These are phyloP conservation scores for Erpornis zantholeuca DNA, from an alignment of 2,113 vertebrate genomes.

Conservation along the genomic window DNA sequence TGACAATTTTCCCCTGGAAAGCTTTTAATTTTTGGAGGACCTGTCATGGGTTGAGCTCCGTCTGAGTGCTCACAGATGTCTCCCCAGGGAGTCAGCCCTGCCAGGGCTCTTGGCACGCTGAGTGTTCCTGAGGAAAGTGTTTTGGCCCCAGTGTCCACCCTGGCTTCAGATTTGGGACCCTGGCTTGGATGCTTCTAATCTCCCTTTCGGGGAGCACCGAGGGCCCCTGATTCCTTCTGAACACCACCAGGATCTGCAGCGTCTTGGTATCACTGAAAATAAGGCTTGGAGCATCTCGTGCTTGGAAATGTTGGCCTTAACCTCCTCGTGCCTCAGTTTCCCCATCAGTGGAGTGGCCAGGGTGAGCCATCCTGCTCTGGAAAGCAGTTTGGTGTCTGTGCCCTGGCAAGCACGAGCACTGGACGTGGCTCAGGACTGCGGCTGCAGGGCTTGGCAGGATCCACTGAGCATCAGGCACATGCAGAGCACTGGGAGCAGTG, in stretches of 20 bases:
- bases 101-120: not conserved
- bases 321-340: conserved; percentile 49
- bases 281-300: not conserved
- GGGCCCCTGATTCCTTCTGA: not conserved
- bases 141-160: not conserved
- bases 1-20: not conserved
- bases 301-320: conserved; percentile 33
- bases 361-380: not conserved
- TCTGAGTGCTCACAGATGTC: not conserved
- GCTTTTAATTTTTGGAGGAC: not conserved
- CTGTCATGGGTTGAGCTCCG: not conserved
- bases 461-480: accelerated
- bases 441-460: not conserved
- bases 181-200: not conserved
- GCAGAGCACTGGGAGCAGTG: accelerated
- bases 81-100: not conserved
- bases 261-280: not conserved
- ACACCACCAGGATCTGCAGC: not conserved
- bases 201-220: not conserved
- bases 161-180: not conserved
- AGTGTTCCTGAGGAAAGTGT: accelerated
- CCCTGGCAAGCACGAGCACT: not conserved
- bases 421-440: accelerated
- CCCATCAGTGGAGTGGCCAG: not conserved
- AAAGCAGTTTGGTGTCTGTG: not conserved